These are phyloP conservation scores for Rana temporaria DNA, from an alignment of 2,113 vertebrate genomes.

Conservation along the genomic window DNA sequence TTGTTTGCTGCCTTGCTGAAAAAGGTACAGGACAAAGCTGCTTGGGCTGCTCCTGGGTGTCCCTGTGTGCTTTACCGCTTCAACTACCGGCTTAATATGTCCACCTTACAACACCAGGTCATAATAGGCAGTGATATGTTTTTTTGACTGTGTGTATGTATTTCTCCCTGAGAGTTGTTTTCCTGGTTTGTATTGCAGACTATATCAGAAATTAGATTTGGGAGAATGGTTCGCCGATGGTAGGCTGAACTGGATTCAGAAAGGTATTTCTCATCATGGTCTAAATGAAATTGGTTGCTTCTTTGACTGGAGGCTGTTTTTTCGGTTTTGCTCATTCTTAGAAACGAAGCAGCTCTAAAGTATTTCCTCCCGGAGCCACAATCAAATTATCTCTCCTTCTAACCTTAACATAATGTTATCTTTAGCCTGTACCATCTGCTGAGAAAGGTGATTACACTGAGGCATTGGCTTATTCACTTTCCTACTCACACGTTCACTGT, in stretches of 20 bases:
- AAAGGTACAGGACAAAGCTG: too few species aligned
- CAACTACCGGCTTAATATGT: too few species aligned
- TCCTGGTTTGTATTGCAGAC: background rate
- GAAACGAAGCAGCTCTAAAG: constrained; percentile 10
- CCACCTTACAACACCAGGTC: too few species aligned
- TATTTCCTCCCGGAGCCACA: constrained; percentile 7
- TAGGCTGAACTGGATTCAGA: background rate
- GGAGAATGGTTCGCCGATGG: too few species aligned
- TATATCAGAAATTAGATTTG: constrained; percentile 5
- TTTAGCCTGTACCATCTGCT: constrained; percentile 33
- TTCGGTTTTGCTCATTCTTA: constrained; percentile 18
- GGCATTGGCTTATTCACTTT: constrained; percentile 38
- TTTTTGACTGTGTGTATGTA: too few species aligned
- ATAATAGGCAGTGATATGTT: too few species aligned
- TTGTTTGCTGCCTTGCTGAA: too few species aligned
- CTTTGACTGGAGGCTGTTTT: constrained; percentile 31
- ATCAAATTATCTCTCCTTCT: constrained; percentile 47
- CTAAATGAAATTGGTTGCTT: constrained; percentile 44
- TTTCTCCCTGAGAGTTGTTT: too few species aligned
- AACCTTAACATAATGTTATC: constrained; percentile 51
- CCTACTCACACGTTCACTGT: background rate
- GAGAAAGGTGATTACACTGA: constrained; percentile 48
- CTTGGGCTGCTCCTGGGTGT: too few species aligned
- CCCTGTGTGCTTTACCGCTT: too few species aligned
- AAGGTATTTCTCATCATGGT: constrained; percentile 16